Evolutionary conservation across 2,888 invertebrate genomes (phyloP).

Genomic region (Nomada hirtipes): DNA sequence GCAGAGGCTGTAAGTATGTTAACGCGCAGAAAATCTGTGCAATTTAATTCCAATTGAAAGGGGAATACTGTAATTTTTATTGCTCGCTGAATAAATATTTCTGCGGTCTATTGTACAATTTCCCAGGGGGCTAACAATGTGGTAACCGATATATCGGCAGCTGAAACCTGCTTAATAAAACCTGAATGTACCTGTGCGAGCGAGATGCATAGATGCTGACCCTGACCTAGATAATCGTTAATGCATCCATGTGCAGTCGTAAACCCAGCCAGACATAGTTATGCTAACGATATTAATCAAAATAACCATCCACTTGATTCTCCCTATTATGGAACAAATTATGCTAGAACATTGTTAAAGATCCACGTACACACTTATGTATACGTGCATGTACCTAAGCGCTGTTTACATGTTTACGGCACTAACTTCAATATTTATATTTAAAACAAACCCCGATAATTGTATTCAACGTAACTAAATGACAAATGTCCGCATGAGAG

Average conservation of each 20-base stretch:
- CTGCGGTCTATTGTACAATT: not conserved
- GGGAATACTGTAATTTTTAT: not conserved
- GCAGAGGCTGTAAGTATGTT: no score
- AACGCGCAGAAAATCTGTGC: no score
- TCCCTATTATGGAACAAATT: slow-evolving; percentile 44
- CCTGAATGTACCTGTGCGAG: slow-evolving; percentile 62
- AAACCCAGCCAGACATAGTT: slow-evolving; percentile 59
- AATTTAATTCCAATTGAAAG: no score
- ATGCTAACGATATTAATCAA: slow-evolving; percentile 67
- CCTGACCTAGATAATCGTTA: slow-evolving; percentile 81
- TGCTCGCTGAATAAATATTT: not conserved
- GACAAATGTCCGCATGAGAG: no score
- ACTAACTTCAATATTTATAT: no score
- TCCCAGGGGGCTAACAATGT: not conserved
- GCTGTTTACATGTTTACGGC: no score
- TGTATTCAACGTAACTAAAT: no score
- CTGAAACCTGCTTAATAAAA: slow-evolving; percentile 38
- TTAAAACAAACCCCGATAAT: no score
- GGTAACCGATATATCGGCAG: slow-evolving; percentile 40
- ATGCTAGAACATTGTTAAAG: slow-evolving; percentile 3
- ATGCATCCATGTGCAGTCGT: slow-evolving; percentile 71
- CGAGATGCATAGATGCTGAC: slow-evolving; percentile 78
- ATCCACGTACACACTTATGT: not conserved
- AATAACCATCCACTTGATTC: slow-evolving; percentile 50
- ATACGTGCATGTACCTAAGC: no score